Evolutionary conservation across 2,797 vertebrate genomes (phyloP).

Genomic region (Hydrocynus forskahlii): DNA sequence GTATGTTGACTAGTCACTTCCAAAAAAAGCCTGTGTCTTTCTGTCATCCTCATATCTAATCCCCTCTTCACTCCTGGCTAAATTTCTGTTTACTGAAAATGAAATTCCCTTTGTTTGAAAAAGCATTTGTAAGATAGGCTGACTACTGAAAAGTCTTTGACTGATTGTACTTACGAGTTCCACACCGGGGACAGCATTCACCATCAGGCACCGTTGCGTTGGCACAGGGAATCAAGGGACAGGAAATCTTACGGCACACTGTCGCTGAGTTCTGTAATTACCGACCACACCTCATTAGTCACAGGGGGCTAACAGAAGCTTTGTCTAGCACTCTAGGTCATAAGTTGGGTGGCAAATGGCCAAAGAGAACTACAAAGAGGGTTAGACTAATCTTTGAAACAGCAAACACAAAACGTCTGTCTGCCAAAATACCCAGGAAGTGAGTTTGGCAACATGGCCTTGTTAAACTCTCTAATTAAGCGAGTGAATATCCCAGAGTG

Average conservation of each 20-base stretch:
- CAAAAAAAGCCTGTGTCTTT: background rate
- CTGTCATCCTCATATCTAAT: slow-evolving; percentile 37
- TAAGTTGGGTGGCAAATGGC: background rate
- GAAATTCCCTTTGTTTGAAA: background rate
- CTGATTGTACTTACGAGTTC: slow-evolving; percentile 79
- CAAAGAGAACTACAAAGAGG: background rate
- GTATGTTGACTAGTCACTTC: slow-evolving; percentile 10
- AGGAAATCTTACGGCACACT: slow-evolving; percentile 88
- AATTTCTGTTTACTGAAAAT: background rate
- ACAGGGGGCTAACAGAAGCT: slow-evolving; percentile 24
- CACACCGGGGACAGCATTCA: slow-evolving; percentile 89
- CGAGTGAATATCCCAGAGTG: slow-evolving; percentile 45
- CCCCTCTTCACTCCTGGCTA: background rate
- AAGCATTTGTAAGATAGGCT: background rate
- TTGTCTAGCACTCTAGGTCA: slow-evolving; percentile 14
- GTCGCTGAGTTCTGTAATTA: slow-evolving; percentile 83
- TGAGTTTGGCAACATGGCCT: slow-evolving; percentile 13
- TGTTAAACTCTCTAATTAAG: slow-evolving; percentile 54
- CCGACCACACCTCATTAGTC: slow-evolving; percentile 25
- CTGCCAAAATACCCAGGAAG: slow-evolving; percentile 32
- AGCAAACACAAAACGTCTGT: slow-evolving; percentile 46
- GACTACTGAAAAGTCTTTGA: slow-evolving; percentile 49
- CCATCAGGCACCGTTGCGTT: slow-evolving; percentile 89
- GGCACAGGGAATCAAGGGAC: slow-evolving; percentile 87
- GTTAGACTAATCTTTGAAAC: slow-evolving; percentile 18